These are phyloP conservation scores for Thunnus maccoyii DNA, from an alignment of 2,113 vertebrate species.

Conservation along the genomic window DNA sequence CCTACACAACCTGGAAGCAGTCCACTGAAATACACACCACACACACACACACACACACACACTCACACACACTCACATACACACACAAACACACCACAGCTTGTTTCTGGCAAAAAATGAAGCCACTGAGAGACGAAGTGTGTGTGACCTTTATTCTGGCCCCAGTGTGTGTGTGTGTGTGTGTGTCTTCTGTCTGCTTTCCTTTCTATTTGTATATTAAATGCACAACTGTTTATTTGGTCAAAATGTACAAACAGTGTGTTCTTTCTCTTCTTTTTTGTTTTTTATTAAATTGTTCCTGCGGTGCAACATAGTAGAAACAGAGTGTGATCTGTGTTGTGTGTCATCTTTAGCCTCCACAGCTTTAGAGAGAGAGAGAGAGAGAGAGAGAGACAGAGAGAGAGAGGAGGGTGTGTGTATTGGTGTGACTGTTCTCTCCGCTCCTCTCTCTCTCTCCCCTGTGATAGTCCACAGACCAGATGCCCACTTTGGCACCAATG, in stretches of 20 bases:
- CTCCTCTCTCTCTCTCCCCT: slow-evolving; percentile 50
- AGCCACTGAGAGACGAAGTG: not conserved
- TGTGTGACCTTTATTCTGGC: slow-evolving; percentile 10
- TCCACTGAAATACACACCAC: slow-evolving; percentile 1
- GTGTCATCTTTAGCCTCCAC: slow-evolving; percentile 14
- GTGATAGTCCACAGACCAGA: slow-evolving; percentile 76
- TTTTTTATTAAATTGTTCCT: slow-evolving; percentile 30
- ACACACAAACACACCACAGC: not conserved
- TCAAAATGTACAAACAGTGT: not conserved
- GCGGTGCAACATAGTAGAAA: not conserved
- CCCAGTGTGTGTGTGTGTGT: not conserved
- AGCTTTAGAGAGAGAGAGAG: slow-evolving; percentile 32
- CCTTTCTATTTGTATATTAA: not conserved
- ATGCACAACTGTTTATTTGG: not conserved
- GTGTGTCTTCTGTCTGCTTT: not conserved
- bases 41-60: not conserved
- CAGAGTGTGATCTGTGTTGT: slow-evolving; percentile 38
- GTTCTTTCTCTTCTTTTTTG: not conserved
- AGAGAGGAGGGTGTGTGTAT: not conserved
- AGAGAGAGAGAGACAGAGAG: not conserved
- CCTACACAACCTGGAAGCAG: slow-evolving; percentile 24
- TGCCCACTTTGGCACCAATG: slow-evolving; percentile 76
- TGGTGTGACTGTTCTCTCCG: slow-evolving; percentile 41
- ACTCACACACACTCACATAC: slow-evolving; percentile 8
- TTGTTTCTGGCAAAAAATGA: slow-evolving; percentile 19